Percentiles rank a stretch among this genome's conserved stretches.
These are phyloP conservation scores for Bombus confusus DNA, from an alignment of 1,140 invertebrate genomes.

Conservation along the genomic window DNA sequence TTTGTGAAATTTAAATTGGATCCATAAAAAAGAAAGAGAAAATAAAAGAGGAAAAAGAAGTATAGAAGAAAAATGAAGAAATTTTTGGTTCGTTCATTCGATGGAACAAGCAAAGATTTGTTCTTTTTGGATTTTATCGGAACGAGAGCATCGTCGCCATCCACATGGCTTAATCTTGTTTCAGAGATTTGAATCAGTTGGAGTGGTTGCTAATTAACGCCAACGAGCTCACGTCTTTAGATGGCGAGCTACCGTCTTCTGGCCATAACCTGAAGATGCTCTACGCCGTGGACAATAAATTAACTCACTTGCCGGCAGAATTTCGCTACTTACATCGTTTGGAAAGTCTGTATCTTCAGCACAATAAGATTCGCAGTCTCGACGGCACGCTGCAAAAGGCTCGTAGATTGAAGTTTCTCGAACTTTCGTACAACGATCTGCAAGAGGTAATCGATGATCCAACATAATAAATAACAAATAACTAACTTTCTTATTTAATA, in stretches of 20 bases:
- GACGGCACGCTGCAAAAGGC: slow-evolving; percentile 88
- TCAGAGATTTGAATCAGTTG: slow-evolving; percentile 86
- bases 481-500: not conserved
- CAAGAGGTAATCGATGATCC: slow-evolving; percentile 83
- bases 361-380: slow-evolving; percentile 87
- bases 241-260: slow-evolving; percentile 87
- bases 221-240: slow-evolving; percentile 88
- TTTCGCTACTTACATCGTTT: slow-evolving; percentile 86
- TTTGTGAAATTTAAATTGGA: not conserved
- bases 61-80: not conserved
- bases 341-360: slow-evolving; percentile 87
- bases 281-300: slow-evolving; percentile 87
- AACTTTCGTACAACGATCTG: slow-evolving; percentile 88
- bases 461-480: not conserved
- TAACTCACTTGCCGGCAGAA: slow-evolving; percentile 87
- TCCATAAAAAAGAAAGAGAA: not conserved
- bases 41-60: not conserved
- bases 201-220: slow-evolving; percentile 90
- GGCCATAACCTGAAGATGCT: slow-evolving; percentile 87
- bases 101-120: not conserved
- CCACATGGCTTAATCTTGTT: slow-evolving; percentile 53
- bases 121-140: not conserved
- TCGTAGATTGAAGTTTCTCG: slow-evolving; percentile 85
- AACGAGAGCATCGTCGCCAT: not conserved
- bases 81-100: not conserved